Percentiles rank a stretch among this genome's conserved stretches.
Evolutionary conservation across 2,888 invertebrate genomes (phyloP).

Genomic region (Spilarctia lutea): DNA sequence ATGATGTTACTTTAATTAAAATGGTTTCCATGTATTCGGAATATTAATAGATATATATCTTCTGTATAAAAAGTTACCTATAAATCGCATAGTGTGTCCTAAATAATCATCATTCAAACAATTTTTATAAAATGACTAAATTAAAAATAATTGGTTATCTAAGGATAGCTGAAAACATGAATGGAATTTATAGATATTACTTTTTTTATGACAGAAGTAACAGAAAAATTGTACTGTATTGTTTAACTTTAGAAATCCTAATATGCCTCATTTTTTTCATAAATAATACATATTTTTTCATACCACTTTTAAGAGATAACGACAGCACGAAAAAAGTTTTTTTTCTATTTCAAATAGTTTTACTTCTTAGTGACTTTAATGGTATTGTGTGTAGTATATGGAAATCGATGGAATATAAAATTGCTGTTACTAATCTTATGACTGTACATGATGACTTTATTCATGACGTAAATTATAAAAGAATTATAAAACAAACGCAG

Average conservation of each 20-base stretch:
- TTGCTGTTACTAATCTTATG: not conserved
- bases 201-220: not conserved
- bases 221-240: not conserved
- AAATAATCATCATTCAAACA: too few relatives aligned
- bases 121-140: not conserved
- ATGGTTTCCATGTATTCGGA: not conserved
- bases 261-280: not conserved
- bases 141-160: not conserved
- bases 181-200: conserved; percentile 5
- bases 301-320: not conserved
- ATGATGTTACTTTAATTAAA: not conserved
- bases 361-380: not conserved
- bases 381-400: not conserved
- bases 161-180: not conserved
- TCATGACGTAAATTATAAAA: not conserved
- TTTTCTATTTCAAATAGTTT: not conserved
- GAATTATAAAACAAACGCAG: not conserved
- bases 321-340: not conserved
- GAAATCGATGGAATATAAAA: not conserved
- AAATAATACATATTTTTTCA: not conserved
- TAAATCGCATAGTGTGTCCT: not conserved
- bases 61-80: not conserved
- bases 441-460: not conserved
- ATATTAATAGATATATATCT: too few relatives aligned
- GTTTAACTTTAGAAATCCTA: not conserved